Percentiles rank a stretch among this genome's conserved stretches.
These are phyloP conservation scores for Serinus canaria DNA, from an alignment of 2,113 vertebrate species.

Conservation along the genomic window DNA sequence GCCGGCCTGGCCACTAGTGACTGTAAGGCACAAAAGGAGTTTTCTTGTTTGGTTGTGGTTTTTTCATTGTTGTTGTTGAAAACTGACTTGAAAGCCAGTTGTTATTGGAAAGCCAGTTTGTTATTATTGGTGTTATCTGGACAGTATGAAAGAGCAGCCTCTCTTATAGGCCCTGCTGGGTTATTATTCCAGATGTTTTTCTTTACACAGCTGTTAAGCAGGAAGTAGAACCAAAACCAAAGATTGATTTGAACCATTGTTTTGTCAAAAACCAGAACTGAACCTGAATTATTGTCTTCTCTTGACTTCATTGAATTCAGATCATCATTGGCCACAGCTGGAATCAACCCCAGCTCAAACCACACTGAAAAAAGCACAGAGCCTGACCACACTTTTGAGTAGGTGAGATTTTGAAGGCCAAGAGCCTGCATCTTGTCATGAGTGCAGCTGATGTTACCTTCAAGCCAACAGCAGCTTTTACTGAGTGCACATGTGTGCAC, in stretches of 20 bases:
- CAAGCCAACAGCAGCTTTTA: neutral
- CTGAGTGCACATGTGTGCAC: neutral
- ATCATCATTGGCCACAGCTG: constrained; percentile 8
- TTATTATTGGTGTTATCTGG: constrained; percentile 27
- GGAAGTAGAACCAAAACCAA: constrained; percentile 54
- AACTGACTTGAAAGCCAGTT: neutral
- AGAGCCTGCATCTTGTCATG: neutral
- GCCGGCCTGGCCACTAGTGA: neutral
- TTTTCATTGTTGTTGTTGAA: neutral
- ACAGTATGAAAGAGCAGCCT: constrained; percentile 6
- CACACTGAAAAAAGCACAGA: neutral
- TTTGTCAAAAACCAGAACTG: constrained; percentile 49
- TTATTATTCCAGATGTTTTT: constrained; percentile 45
- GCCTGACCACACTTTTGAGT: neutral
- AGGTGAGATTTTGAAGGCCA: neutral
- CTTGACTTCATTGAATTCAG: constrained; percentile 23
- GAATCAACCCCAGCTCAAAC: neutral
- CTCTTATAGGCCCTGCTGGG: neutral
- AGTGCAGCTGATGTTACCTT: neutral
- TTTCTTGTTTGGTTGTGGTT: neutral
- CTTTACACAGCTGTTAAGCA: constrained; percentile 48
- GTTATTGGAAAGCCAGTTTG: neutral
- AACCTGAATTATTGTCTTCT: constrained; percentile 47
- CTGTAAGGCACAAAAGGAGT: neutral
- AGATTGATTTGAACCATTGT: constrained; percentile 45